Percentiles rank a stretch among this genome's conserved stretches.
phyloP scores from a whole-genome alignment of 2,888 invertebrate genomes.

The Limulus polyphemus region DNA sequence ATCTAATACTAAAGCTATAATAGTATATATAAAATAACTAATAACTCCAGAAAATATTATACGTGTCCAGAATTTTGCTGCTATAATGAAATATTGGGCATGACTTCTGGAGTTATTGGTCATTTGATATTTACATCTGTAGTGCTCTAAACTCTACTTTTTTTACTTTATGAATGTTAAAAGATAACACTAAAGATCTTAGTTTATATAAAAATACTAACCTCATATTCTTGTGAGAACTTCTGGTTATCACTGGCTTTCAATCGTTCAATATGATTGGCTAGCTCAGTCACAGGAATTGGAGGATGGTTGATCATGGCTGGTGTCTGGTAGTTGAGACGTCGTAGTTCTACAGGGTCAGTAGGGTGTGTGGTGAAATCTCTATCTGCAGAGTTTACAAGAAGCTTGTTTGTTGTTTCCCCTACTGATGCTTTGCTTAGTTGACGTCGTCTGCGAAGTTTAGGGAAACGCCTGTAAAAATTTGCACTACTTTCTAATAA shows the following conservation, averaged over 20 bases:
- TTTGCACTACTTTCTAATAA: not conserved
- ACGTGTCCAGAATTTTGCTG: too few species aligned
- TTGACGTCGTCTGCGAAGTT: conserved; percentile 18
- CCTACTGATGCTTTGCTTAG: conserved; percentile 19
- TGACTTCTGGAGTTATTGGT: too few species aligned
- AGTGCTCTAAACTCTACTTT: too few species aligned
- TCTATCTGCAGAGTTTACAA: conserved; percentile 20
- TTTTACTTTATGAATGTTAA: too few species aligned
- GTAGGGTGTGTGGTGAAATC: conserved; percentile 24
- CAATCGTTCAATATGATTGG: conserved; percentile 87
- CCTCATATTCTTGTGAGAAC: conserved; percentile 93
- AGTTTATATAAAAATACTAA: too few species aligned
- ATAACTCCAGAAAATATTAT: too few species aligned
- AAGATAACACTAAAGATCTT: too few species aligned
- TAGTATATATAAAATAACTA: too few species aligned
- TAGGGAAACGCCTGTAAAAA: conserved; percentile 21
- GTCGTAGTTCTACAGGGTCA: conserved; percentile 90
- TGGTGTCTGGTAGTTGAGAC: conserved; percentile 91
- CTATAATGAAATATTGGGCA: too few species aligned
- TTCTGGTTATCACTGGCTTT: conserved; percentile 92
- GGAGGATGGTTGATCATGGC: conserved; percentile 96
- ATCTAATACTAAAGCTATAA: too few species aligned
- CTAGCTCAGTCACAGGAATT: conserved; percentile 82
- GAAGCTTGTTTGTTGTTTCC: conserved; percentile 28
- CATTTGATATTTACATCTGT: too few species aligned